These are phyloP conservation scores for Psilopsiagon aurifrons DNA, from an alignment of 2,113 vertebrate genomes.

Conservation along the genomic window DNA sequence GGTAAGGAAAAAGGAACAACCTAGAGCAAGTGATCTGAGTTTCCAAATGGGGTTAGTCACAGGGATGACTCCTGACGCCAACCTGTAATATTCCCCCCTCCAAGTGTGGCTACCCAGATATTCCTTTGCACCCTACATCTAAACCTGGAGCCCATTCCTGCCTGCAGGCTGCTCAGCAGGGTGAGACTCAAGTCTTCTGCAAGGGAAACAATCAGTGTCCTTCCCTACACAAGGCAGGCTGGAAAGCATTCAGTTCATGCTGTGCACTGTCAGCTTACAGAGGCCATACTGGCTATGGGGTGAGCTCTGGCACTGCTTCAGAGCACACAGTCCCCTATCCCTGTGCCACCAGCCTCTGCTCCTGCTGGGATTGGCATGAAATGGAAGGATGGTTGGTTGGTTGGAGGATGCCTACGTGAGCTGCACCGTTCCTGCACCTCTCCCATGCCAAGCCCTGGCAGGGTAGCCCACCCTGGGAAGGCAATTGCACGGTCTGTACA, in stretches of 20 bases:
- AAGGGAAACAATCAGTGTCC: background rate
- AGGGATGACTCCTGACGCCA: background rate
- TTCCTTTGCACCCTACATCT: background rate
- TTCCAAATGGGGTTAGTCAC: background rate
- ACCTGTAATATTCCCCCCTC: accelerated
- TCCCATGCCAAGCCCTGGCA: background rate
- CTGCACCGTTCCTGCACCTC: background rate
- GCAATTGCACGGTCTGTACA: accelerated
- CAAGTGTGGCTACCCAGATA: background rate
- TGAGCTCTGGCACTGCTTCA: background rate
- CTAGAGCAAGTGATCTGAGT: background rate
- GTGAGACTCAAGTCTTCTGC: background rate
- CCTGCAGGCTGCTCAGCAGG: background rate
- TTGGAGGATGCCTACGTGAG: background rate
- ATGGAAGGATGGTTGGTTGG: background rate
- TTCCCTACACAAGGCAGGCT: no score
- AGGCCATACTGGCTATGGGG: background rate
- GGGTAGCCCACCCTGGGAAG: background rate
- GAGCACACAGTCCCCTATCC: accelerated
- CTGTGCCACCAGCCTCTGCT: background rate
- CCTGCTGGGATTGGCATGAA: background rate
- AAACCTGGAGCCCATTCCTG: background rate
- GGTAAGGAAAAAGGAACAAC: background rate
- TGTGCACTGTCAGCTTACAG: accelerated
- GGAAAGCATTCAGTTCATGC: accelerated